Conservation (phyloP, 37 sponge, comb jelly and placozoan species). For the Spongilla lacustris region DNA sequence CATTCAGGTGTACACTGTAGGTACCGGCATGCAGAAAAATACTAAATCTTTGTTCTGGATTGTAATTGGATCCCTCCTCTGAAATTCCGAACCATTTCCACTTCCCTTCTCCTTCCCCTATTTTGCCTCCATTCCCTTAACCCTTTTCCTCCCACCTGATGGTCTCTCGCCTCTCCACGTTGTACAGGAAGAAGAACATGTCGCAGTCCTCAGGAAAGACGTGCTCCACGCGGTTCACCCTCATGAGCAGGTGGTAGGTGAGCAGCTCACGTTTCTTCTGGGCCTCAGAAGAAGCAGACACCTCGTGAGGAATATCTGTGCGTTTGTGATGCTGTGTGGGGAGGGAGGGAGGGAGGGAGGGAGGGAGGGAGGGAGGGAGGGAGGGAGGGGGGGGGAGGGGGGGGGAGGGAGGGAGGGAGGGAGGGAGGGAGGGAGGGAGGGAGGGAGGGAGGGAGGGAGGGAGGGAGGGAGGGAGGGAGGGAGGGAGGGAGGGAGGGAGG, state of each 20-base stretch:
- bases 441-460: slow-evolving; percentile 12
- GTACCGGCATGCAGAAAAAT: no score
- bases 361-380: slow-evolving; percentile 26
- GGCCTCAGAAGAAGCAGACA: no score
- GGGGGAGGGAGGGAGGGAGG: slow-evolving; percentile 38
- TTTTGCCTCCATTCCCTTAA: not conserved
- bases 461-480: slow-evolving; percentile 32
- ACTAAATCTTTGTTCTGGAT: no score
- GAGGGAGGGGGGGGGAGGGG: slow-evolving; percentile 30
- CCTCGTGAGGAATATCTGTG: no score
- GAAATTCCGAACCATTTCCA: no score
- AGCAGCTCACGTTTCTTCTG: not conserved
- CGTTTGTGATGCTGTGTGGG: not conserved
- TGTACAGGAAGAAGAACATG: not conserved
- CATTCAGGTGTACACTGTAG: no score
- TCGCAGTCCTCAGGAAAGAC: slow-evolving; percentile 26
- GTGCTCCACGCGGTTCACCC: slow-evolving; percentile 49
- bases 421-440: slow-evolving; percentile 21
- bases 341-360: slow-evolving; percentile 10
- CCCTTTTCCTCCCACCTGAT: not conserved
- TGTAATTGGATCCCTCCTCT: no score
- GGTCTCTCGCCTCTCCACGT: not conserved
- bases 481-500: slow-evolving; percentile 22
- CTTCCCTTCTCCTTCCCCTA: not conserved
- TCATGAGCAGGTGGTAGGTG: slow-evolving; percentile 55